These are phyloP conservation scores for Sphenopsis melanotis DNA, from an alignment of 2,797 vertebrate genomes.

Conservation along the genomic window DNA sequence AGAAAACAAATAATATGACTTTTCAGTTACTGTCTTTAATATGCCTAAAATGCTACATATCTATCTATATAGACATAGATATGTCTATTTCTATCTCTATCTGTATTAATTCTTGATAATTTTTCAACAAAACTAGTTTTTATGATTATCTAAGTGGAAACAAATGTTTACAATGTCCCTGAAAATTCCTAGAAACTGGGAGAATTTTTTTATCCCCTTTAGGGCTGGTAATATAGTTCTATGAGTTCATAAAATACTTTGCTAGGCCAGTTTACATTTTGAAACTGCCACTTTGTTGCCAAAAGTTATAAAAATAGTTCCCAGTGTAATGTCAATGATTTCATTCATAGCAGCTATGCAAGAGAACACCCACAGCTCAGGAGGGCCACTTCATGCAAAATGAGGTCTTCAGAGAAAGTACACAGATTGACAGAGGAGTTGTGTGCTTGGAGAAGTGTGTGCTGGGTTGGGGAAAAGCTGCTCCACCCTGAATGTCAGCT, in stretches of 20 bases:
- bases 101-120: background rate
- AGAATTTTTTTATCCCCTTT: background rate
- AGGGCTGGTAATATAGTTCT: background rate
- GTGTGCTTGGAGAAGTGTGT: background rate
- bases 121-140: background rate
- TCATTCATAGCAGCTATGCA: conserved; percentile 1
- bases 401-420: background rate
- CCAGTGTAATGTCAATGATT: background rate
- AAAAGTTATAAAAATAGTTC: conserved; percentile 23
- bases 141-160: background rate
- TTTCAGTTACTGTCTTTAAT: background rate
- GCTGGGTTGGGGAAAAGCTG: background rate
- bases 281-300: background rate
- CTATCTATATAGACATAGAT: background rate
- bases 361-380: background rate
- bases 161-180: background rate
- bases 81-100: background rate
- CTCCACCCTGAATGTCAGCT: background rate
- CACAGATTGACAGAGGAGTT: background rate
- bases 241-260: background rate
- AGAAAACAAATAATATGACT: background rate
- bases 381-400: background rate
- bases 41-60: background rate
- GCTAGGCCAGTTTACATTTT: background rate
- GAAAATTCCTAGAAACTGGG: conserved; percentile 1